Evolutionary conservation across 2,797 vertebrate genomes (phyloP).

Genomic region (Nannoperca obscura): DNA sequence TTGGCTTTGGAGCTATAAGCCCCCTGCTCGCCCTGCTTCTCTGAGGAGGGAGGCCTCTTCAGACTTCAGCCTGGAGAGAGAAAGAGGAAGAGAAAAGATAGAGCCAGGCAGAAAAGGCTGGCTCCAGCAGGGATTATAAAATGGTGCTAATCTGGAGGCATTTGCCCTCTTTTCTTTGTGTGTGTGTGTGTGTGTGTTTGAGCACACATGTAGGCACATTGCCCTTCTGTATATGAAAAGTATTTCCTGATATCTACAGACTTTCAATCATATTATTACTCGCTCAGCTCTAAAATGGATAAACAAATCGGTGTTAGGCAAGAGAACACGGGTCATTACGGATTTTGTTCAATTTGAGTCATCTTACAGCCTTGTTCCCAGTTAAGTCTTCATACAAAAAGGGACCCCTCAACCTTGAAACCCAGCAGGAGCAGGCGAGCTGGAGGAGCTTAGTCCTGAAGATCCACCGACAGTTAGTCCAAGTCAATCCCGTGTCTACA

Average conservation of each 20-base stretch:
- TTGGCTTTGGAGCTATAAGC: slow-evolving; percentile 79
- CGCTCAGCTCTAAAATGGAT: slow-evolving; percentile 4
- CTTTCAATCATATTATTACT: slow-evolving; percentile 5
- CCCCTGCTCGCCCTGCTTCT: slow-evolving; percentile 65
- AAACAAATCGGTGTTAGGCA: slow-evolving; percentile 16
- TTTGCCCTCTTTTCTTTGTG: slow-evolving; percentile 72
- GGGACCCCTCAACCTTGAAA: slow-evolving; percentile 68
- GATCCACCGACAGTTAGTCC: slow-evolving; percentile 84
- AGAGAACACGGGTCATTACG: neutral
- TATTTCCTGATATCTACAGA: slow-evolving; percentile 28
- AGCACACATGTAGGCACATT: slow-evolving; percentile 32
- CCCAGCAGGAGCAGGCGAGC: slow-evolving; percentile 67
- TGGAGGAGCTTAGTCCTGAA: slow-evolving; percentile 87
- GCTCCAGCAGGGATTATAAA: slow-evolving; percentile 85
- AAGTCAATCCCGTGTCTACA: slow-evolving; percentile 91
- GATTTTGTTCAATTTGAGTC: slow-evolving; percentile 5
- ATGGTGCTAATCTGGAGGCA: slow-evolving; percentile 88
- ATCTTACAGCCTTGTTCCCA: slow-evolving; percentile 1
- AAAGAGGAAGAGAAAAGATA: slow-evolving; percentile 66
- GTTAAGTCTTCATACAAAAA: slow-evolving; percentile 26
- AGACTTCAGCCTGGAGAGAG: slow-evolving; percentile 72
- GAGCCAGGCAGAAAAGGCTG: slow-evolving; percentile 66
- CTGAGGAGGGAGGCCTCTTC: slow-evolving; percentile 73
- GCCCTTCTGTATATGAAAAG: slow-evolving; percentile 37
- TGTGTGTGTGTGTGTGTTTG: slow-evolving; percentile 21